Percentiles rank a stretch among this genome's conserved stretches.
phyloP scores from a whole-genome alignment of 2,888 invertebrate species.

The Euphydryas editha region DNA sequence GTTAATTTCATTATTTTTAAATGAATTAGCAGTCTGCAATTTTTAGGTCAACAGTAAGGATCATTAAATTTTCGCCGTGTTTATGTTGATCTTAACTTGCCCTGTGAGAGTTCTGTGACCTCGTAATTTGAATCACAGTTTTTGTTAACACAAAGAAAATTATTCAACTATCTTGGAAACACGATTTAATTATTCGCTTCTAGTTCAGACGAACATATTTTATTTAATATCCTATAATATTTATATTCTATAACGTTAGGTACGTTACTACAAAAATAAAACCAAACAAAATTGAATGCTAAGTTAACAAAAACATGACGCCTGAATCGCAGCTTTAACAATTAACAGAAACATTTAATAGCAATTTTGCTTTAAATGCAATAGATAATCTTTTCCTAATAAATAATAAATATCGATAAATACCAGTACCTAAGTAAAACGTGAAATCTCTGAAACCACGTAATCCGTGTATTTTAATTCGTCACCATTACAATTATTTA shows the following conservation, averaged over 20 bases:
- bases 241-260: background rate
- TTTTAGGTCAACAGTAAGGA: background rate
- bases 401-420: too few species aligned
- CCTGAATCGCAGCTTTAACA: too few species aligned
- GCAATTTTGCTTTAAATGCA: background rate
- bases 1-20: too few species aligned
- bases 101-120: background rate
- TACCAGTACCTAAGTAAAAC: background rate
- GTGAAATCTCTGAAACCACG: too few species aligned
- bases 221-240: background rate
- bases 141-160: background rate
- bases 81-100: background rate
- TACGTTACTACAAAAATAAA: background rate
- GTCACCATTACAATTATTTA: too few species aligned
- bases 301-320: background rate
- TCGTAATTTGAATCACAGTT: background rate
- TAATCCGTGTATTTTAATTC: too few species aligned
- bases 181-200: background rate
- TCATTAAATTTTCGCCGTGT: background rate
- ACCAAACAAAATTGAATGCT: background rate
- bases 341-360: background rate
- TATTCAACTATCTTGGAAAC: background rate
- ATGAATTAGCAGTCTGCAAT: background rate
- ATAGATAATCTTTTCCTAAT: too few species aligned
- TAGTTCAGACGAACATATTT: background rate